Evolutionary conservation across 2,888 invertebrate species (phyloP).

Genomic region (Harmothoe impar): DNA sequence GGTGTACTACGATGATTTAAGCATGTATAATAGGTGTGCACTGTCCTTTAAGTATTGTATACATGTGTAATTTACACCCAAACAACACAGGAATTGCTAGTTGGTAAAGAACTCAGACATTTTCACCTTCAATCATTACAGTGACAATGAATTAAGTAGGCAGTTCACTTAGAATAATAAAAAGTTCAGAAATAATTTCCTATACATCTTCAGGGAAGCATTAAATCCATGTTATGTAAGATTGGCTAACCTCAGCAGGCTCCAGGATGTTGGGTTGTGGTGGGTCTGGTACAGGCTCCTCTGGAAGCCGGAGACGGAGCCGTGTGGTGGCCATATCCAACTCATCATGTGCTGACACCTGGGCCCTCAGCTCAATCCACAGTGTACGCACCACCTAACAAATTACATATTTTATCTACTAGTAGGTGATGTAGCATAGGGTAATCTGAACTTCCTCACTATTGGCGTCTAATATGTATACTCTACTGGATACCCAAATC

Average conservation of each 20-base stretch:
- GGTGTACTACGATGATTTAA: too few relatives aligned
- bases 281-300: constrained; percentile 82
- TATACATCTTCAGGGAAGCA: too few relatives aligned
- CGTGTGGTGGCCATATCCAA: constrained; percentile 89
- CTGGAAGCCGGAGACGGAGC: constrained; percentile 84
- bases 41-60: too few relatives aligned
- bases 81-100: not conserved
- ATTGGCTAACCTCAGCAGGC: constrained; percentile 54
- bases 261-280: constrained; percentile 75
- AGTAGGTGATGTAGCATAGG: not conserved
- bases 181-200: too few relatives aligned
- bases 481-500: not conserved
- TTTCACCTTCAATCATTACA: too few relatives aligned
- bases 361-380: constrained; percentile 83
- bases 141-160: too few relatives aligned
- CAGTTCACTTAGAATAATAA: too few relatives aligned
- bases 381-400: constrained; percentile 77
- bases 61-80: too few relatives aligned
- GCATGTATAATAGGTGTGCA: not conserved
- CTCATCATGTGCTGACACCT: constrained; percentile 88
- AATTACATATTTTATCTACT: not conserved
- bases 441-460: too few relatives aligned
- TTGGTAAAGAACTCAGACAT: too few relatives aligned
- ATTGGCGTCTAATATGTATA: too few relatives aligned
- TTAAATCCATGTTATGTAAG: too few relatives aligned